Percentiles rank a stretch among this genome's conserved stretches.
Evolutionary conservation across 2,888 invertebrate genomes (phyloP).

Genomic region (Agrotis segetum): DNA sequence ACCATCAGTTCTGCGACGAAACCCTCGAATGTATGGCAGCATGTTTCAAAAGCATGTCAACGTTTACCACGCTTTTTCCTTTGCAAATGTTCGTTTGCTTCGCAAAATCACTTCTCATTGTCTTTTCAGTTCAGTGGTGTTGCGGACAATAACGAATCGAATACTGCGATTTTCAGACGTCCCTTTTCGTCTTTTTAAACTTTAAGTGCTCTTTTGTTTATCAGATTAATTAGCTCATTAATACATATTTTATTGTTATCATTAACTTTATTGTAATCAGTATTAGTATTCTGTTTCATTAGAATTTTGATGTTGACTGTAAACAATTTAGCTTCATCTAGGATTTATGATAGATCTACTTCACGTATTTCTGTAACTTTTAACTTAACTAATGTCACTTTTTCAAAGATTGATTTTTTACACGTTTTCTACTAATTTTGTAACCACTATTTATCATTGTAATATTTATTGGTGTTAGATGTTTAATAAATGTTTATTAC

Average conservation of each 20-base stretch:
- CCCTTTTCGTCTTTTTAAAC: constrained; percentile 43
- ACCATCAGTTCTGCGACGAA: constrained; percentile 95
- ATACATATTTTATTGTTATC: constrained; percentile 29
- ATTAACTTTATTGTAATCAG: constrained; percentile 31
- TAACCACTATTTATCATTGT: constrained; percentile 41
- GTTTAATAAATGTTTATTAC: constrained; percentile 26
- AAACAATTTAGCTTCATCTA: constrained; percentile 41
- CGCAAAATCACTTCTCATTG: constrained; percentile 58
- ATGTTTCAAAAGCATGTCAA: constrained; percentile 77
- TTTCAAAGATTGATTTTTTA: constrained; percentile 5
- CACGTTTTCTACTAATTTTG: constrained; percentile 58
- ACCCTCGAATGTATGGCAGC: constrained; percentile 94
- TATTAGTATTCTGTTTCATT: constrained; percentile 33
- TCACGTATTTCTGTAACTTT: constrained; percentile 32
- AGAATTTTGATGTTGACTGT: constrained; percentile 29
- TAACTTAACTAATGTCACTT: constrained; percentile 56
- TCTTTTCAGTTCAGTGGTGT: constrained; percentile 61
- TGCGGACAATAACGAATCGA: constrained; percentile 52
- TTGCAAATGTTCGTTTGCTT: constrained; percentile 67
- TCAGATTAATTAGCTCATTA: constrained; percentile 45
- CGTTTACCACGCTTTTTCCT: constrained; percentile 76
- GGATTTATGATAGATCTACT: constrained; percentile 36
- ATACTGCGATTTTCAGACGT: constrained; percentile 48
- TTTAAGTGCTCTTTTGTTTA: constrained; percentile 54
- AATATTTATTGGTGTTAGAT: constrained; percentile 33